Conservation (phyloP, 1,140 invertebrate genomes). For the Thalassaphorura encarpata region DNA sequence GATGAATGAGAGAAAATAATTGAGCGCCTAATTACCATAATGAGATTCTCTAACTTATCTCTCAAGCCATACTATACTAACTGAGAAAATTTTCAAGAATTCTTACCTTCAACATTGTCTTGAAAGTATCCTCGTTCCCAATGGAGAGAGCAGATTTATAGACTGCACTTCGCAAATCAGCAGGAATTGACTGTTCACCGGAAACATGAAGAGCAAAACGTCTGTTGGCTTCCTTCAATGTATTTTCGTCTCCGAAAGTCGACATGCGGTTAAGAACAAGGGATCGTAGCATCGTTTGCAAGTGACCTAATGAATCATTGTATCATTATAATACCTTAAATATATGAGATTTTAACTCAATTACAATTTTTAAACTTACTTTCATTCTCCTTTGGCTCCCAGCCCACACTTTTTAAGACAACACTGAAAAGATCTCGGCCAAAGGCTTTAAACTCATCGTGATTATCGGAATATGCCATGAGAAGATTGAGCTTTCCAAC, state of each 20-base stretch:
- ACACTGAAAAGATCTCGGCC: conserved; percentile 56
- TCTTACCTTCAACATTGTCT: conserved; percentile 60
- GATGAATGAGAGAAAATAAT: too few relatives aligned
- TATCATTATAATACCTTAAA: not conserved
- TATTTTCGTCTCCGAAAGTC: conserved; percentile 61
- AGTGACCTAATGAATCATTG: conserved; percentile 46
- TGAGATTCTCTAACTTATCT: too few relatives aligned
- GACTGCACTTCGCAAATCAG: conserved; percentile 76
- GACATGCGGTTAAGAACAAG: conserved; percentile 72
- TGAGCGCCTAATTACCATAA: too few relatives aligned
- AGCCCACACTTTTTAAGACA: conserved; percentile 61
- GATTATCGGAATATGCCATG: conserved; percentile 62
- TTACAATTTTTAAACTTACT: conserved; percentile 38
- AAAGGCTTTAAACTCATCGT: conserved; percentile 57
- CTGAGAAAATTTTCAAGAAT: not conserved
- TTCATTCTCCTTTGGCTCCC: conserved; percentile 61
- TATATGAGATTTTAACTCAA: not conserved
- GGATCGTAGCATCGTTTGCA: conserved; percentile 71
- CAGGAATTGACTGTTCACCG: conserved; percentile 55
- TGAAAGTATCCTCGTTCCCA: conserved; percentile 57
- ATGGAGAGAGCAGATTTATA: conserved; percentile 70
- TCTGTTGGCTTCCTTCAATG: conserved; percentile 57
- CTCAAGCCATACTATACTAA: too few relatives aligned
- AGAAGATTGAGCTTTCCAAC: conserved; percentile 62
- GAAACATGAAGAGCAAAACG: conserved; percentile 60